phyloP scores from a whole-genome alignment of 2,113 vertebrate species.

The Gambusia affinis region DNA sequence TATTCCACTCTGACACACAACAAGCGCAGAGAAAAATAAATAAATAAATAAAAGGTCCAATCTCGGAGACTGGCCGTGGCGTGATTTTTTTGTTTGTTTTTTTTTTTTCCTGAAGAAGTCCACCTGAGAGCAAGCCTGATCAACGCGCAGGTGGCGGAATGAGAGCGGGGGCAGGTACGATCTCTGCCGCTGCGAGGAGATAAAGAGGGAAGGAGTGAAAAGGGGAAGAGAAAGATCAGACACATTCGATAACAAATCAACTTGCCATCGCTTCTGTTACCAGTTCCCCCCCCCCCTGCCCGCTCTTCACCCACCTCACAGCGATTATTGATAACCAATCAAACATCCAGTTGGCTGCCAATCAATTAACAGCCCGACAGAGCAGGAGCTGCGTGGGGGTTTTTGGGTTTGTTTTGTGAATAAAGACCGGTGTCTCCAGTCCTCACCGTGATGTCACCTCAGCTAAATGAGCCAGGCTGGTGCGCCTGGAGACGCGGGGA shows the following conservation, averaged over 20 bases:
- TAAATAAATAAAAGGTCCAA: conserved; percentile 10
- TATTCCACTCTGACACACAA: conserved; percentile 56
- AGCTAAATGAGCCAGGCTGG: conserved; percentile 59
- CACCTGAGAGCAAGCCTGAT: conserved; percentile 21
- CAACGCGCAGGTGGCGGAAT: conserved; percentile 51
- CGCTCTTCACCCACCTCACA: conserved; percentile 37
- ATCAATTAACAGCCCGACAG: conserved; percentile 30
- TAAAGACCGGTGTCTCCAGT: conserved; percentile 50
- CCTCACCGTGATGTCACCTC: conserved; percentile 67
- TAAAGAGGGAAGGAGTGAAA: conserved; percentile 37
- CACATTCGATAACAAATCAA: conserved; percentile 70
- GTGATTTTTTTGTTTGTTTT: no score
- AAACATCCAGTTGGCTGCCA: conserved; percentile 45
- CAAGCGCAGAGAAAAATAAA: conserved; percentile 6
- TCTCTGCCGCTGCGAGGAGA: conserved; percentile 1
- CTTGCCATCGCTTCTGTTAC: conserved; percentile 54
- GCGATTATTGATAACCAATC: conserved; percentile 41
- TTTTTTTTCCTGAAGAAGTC: neutral
- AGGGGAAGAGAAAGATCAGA: conserved; percentile 49
- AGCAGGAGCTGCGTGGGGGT: conserved; percentile 7
- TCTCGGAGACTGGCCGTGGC: conserved; percentile 1
- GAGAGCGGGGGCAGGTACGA: neutral
- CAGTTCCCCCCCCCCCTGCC: conserved; percentile 41
- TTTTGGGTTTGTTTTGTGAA: conserved; percentile 25
- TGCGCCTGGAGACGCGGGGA: conserved; percentile 53